Percentiles rank a stretch among this genome's conserved stretches.
Conservation (phyloP, 2,113 vertebrate genomes). For the Pluvialis apricaria region DNA sequence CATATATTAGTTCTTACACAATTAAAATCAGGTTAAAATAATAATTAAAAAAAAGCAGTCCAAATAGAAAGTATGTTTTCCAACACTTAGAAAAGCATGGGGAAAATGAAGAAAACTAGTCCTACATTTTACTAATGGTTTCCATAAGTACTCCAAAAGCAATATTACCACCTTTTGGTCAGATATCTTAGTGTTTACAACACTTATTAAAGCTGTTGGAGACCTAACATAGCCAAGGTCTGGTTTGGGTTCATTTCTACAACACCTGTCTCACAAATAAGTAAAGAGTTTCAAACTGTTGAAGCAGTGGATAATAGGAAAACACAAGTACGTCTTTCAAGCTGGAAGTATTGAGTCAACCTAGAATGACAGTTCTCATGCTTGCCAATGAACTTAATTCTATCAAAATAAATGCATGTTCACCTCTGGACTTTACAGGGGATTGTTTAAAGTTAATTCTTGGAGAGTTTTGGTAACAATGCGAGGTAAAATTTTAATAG, state of each 20-base stretch:
- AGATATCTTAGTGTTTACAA: neutral
- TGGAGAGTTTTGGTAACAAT: neutral
- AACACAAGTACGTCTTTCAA: neutral
- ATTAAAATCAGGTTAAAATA: rapidly evolving
- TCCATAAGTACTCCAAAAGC: neutral
- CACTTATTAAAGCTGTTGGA: neutral
- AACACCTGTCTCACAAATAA: neutral
- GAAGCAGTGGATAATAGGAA: neutral
- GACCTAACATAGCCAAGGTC: neutral
- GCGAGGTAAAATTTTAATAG: neutral
- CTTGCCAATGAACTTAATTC: neutral
- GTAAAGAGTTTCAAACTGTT: neutral
- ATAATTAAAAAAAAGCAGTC: neutral
- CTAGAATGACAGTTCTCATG: neutral
- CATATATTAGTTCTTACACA: neutral
- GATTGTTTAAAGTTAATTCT: neutral
- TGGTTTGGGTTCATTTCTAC: neutral
- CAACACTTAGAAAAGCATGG: neutral
- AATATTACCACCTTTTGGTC: rapidly evolving
- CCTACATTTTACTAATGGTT: neutral
- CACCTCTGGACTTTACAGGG: neutral
- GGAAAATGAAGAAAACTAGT: neutral
- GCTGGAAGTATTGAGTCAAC: neutral
- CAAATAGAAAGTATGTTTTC: neutral
- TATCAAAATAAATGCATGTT: neutral